A percentile compares a stretch with the other conserved stretches of the same genome.
Evolutionary conservation across 2,113 vertebrate species (phyloP).

Genomic region (Heliornis fulica): DNA sequence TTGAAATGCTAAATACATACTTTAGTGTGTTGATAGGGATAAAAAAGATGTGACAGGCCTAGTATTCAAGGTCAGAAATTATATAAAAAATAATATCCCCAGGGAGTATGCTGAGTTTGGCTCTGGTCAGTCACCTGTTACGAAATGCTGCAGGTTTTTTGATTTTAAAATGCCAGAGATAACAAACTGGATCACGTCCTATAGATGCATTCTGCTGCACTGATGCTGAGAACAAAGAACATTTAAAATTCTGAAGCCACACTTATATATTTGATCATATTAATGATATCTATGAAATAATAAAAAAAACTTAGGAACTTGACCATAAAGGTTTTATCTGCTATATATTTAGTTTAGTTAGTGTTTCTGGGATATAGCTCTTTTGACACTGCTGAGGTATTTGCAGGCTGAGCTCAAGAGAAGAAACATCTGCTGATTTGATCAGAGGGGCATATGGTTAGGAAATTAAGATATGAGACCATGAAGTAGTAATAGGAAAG

Average conservation of each 20-base stretch:
- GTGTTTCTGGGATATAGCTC: background rate
- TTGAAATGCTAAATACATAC: slow-evolving; percentile 22
- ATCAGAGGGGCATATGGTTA: slow-evolving; percentile 12
- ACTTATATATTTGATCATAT: background rate
- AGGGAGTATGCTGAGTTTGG: background rate
- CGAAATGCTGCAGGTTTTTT: fast-evolving
- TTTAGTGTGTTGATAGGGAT: background rate
- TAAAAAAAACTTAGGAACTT: background rate
- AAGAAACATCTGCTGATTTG: slow-evolving; percentile 26
- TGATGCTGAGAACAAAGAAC: background rate
- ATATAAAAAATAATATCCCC: background rate
- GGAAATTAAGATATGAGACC: slow-evolving; percentile 12
- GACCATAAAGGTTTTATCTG: background rate
- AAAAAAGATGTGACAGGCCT: background rate
- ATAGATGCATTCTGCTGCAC: background rate
- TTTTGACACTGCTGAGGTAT: background rate
- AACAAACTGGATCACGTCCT: background rate
- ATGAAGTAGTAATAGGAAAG: background rate
- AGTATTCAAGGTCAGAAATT: background rate
- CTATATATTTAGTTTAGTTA: background rate
- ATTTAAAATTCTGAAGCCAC: background rate
- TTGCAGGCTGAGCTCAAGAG: background rate
- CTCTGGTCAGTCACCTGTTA: background rate
- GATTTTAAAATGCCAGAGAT: background rate
- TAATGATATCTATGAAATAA: background rate